phyloP scores from a whole-genome alignment of 2,113 vertebrate species.

The Anas platyrhynchos region DNA sequence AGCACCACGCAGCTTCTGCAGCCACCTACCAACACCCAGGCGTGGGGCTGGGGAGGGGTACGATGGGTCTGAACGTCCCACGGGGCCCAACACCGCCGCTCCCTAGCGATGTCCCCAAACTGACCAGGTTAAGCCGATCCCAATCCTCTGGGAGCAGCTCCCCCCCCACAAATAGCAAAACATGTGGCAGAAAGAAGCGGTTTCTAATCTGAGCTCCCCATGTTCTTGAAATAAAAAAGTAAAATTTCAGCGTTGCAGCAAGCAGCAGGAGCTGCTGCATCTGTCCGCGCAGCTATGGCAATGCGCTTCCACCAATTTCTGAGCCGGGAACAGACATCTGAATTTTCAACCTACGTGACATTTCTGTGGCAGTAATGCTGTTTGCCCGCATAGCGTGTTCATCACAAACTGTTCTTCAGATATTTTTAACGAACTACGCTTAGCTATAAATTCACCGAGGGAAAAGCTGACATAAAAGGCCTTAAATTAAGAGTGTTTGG shows the following conservation, averaged over 20 bases:
- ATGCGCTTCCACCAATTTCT: neutral
- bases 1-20: accelerated
- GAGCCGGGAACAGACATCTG: neutral
- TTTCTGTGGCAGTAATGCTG: neutral
- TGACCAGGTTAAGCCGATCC: neutral
- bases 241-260: neutral
- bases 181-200: neutral
- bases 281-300: neutral
- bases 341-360: neutral
- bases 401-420: slow-evolving; percentile 29
- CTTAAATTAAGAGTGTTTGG: neutral
- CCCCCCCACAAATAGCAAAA: too few species aligned
- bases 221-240: neutral
- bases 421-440: slow-evolving; percentile 41
- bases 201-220: neutral
- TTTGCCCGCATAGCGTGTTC: neutral
- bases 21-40: accelerated
- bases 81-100: accelerated
- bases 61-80: neutral
- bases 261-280: neutral
- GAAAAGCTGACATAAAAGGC: neutral
- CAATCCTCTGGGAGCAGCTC: neutral
- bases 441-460: neutral
- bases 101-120: neutral
- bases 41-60: neutral